Percentiles rank a stretch among this genome's conserved stretches.
These are phyloP conservation scores for Lates calcarifer DNA, from an alignment of 2,113 vertebrate species.

Conservation along the genomic window DNA sequence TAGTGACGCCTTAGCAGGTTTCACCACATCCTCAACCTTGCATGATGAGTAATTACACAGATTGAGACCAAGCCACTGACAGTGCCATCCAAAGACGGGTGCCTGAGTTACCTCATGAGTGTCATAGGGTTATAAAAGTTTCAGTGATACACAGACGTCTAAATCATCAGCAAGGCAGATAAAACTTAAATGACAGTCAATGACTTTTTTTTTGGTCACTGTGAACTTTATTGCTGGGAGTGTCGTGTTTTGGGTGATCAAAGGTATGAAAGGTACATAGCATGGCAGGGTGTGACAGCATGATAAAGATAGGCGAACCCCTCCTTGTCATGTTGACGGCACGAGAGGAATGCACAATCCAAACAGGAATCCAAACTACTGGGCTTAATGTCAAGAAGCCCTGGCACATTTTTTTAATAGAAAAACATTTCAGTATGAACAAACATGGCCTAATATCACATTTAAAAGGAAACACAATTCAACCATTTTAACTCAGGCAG, in stretches of 20 bases:
- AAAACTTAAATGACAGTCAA: constrained; percentile 13
- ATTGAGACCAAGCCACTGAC: background rate
- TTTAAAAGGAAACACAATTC: background rate
- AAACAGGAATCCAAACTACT: background rate
- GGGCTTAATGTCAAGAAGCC: background rate
- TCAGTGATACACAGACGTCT: background rate
- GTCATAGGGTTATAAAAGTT: background rate
- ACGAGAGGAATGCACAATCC: constrained; percentile 69
- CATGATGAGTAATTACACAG: background rate
- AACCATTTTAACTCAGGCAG: background rate
- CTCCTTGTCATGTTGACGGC: constrained; percentile 13
- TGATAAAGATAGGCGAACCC: constrained; percentile 36
- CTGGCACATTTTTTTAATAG: background rate
- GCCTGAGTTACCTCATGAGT: background rate
- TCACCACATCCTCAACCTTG: background rate
- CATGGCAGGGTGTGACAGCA: constrained; percentile 69
- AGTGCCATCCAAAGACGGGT: background rate
- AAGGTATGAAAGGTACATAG: constrained; percentile 72
- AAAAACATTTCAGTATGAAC: background rate
- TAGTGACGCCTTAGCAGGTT: too few relatives aligned
- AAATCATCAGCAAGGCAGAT: background rate
- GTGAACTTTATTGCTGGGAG: constrained; percentile 47
- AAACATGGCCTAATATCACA: background rate
- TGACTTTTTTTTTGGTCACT: constrained; percentile 11
- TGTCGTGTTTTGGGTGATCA: constrained; percentile 27